A percentile compares a stretch with the other conserved stretches of the same genome.
Evolutionary conservation across 2,888 invertebrate genomes (phyloP).

Genomic region (Cephus pygmeus): DNA sequence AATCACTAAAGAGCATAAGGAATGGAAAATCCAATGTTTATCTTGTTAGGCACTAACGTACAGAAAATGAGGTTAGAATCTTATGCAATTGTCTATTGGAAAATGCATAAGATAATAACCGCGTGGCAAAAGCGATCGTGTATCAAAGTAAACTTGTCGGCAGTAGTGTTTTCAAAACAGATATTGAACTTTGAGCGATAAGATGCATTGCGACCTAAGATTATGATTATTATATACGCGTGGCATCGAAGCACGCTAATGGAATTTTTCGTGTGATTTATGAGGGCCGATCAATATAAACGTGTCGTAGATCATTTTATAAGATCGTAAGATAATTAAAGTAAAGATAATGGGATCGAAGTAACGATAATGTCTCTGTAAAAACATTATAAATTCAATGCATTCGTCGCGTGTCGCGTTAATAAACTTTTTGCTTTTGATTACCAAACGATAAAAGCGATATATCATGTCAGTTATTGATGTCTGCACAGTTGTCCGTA

Average conservation of each 20-base stretch:
- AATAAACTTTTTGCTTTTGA: not conserved
- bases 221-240: not conserved
- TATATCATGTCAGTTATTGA: not conserved
- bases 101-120: not conserved
- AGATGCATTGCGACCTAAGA: not conserved
- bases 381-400: not conserved
- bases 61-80: not conserved
- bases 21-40: not conserved
- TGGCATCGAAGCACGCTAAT: not conserved
- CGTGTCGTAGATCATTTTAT: not conserved
- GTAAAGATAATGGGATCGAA: no score
- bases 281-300: not conserved
- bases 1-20: not conserved
- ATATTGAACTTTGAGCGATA: not conserved
- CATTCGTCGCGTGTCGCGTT: not conserved
- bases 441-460: not conserved
- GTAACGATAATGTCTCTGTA: not conserved
- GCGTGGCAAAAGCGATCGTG: not conserved
- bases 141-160: not conserved
- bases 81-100: not conserved
- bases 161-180: not conserved
- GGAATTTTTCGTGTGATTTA: not conserved
- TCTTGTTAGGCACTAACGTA: not conserved
- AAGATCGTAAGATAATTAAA: not conserved
- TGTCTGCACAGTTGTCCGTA: not conserved